Conservation (phyloP, 1,140 invertebrate species). For the Gryon sp. region DNA sequence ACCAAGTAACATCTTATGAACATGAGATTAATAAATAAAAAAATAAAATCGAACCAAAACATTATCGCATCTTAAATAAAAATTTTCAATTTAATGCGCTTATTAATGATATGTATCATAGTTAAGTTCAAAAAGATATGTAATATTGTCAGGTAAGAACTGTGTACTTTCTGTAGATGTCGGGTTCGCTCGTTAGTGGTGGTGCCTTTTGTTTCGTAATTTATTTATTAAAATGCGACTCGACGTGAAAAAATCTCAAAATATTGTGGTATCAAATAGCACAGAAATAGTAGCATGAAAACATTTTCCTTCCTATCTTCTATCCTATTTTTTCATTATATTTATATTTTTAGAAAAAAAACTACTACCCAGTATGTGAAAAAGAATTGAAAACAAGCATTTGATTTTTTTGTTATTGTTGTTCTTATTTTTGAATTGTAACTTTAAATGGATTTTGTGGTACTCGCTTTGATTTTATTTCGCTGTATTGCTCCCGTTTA, state of each 20-base stretch:
- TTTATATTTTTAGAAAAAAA: conserved; percentile 55
- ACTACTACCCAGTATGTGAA: conserved; percentile 53
- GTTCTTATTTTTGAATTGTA: background rate
- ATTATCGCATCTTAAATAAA: conserved; percentile 49
- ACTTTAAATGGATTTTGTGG: conserved; percentile 23
- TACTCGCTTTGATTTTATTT: conserved; percentile 15
- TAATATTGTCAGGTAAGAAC: conserved; percentile 59
- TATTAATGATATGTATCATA: conserved; percentile 55
- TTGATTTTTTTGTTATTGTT: no score
- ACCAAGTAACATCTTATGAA: conserved; percentile 25
- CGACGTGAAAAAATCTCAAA: conserved; percentile 27
- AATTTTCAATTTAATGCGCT: conserved; percentile 55
- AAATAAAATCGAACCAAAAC: conserved; percentile 45
- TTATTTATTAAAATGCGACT: conserved; percentile 54
- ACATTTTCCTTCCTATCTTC: conserved; percentile 23
- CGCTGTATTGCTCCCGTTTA: conserved; percentile 20
- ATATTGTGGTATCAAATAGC: conserved; percentile 46
- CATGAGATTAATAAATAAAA: conserved; percentile 49
- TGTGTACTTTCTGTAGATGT: conserved; percentile 57
- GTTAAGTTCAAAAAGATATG: conserved; percentile 56
- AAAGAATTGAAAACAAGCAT: conserved; percentile 36
- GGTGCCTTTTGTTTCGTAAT: conserved; percentile 52
- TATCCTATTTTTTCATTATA: conserved; percentile 29
- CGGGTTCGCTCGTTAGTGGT: conserved; percentile 47
- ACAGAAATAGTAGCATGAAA: conserved; percentile 44